Base-by-base conservation (phyloP, 2,888 invertebrate species). In the Vannuccia rotundouncinata region DNA sequence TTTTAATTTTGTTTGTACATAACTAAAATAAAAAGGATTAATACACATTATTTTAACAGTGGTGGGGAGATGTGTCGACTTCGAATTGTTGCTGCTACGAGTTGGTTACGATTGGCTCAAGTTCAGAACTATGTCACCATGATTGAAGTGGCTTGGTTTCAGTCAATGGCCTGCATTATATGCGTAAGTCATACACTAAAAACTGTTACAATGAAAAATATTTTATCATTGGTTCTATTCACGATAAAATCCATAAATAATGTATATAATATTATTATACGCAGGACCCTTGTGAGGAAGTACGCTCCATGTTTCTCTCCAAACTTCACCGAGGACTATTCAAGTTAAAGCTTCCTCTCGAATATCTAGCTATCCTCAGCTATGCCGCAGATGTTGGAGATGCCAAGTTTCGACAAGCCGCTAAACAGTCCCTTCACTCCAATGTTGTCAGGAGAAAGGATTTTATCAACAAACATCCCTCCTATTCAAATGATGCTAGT, bases 291-390 rank as follows among this genome's bases (percentile, higher is more conserved):
- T 87, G 87, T 82, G 85, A 85, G 79, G 85, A 88, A 82, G 97
- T 97, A 0, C 91, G 95, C 84, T 93, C 94, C 89, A 91, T 91
- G 77, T 96, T 98, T 88, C 92, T 94, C 1, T 90, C 91, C 74
- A 97, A 98, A 89, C 89, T 98, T 84, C 95, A 98, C 88, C 95
- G 96, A 90, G 95, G 94, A 80, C 89, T 93, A 79, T 90, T 91
- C 66, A 82, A 85, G 17, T 82, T 89, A 79, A 85, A 86, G 86
- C 90, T 98, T 82, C 97, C 97, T 0, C 90, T 98, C 79, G 95
- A 97, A 89, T 98, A 96, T 89, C 94, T 97, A 95, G 94, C 95
- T 25, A 94, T 94, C 88, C 95, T 97, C 89, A 93, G 93, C 45
- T 80, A 30, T 25, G 93, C 92, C 31, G 96, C 95, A 0, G 91